Evolutionary conservation across 2,113 vertebrate species (phyloP).

Genomic region (Apistogramma diplotaenia): DNA sequence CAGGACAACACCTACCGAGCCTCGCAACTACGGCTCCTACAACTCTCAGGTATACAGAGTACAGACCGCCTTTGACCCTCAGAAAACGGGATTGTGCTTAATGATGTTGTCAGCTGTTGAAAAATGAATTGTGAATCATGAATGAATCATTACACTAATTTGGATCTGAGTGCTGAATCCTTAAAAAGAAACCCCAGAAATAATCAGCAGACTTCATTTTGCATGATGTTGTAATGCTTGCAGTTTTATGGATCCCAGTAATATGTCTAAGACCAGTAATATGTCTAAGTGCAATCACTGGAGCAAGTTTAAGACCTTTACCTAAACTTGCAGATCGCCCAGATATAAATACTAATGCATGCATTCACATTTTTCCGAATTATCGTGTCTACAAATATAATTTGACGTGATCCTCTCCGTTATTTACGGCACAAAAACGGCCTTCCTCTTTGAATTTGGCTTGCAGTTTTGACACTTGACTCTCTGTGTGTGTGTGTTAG

Average conservation of each 20-base stretch:
- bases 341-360: neutral
- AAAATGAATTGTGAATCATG: neutral
- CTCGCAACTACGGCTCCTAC: conserved; percentile 91
- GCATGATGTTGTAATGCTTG: neutral
- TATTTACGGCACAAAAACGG: neutral
- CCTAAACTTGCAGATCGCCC: neutral
- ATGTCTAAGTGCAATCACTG: neutral
- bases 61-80: neutral
- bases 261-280: neutral
- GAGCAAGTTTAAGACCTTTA: neutral
- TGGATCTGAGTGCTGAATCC: neutral
- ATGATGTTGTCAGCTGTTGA: neutral
- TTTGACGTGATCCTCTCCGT: neutral
- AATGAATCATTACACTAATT: neutral
- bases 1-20: conserved; percentile 84
- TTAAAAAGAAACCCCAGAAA: neutral
- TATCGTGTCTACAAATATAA: too few relatives aligned
- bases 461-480: neutral
- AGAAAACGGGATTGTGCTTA: neutral
- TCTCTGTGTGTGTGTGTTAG: conserved; percentile 32
- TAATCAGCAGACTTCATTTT: neutral
- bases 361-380: neutral
- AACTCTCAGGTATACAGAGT: conserved; percentile 79
- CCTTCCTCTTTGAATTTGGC: neutral
- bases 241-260: neutral